Conservation (phyloP, 1,140 invertebrate genomes). For the Drosophila punjabiensis region DNA sequence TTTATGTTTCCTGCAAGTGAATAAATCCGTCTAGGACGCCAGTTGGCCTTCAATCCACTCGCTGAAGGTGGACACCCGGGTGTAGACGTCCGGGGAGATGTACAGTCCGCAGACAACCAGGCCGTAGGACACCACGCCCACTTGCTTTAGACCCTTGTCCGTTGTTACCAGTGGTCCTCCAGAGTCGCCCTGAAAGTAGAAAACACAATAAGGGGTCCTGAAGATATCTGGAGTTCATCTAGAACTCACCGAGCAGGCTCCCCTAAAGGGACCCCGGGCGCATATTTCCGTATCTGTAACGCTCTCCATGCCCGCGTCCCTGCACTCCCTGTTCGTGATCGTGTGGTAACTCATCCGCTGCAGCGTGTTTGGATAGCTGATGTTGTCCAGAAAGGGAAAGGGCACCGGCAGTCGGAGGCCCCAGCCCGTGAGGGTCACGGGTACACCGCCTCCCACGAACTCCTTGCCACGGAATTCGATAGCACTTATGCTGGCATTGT, state of each 20-base stretch:
- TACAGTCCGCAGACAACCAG: conserved; percentile 86
- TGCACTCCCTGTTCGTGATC: conserved; percentile 70
- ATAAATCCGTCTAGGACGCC: conserved; percentile 11
- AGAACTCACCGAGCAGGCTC: conserved; percentile 82
- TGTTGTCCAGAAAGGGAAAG: conserved; percentile 58
- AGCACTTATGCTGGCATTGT: conserved; percentile 53
- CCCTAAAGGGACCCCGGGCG: conserved; percentile 84
- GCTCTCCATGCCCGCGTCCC: conserved; percentile 59
- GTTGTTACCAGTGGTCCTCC: conserved; percentile 88
- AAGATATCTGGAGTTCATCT: neutral
- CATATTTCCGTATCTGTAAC: conserved; percentile 85
- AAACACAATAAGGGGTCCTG: neutral
- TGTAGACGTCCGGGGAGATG: conserved; percentile 87
- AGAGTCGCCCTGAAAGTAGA: conserved; percentile 88
- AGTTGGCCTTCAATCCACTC: conserved; percentile 84
- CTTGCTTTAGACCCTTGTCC: conserved; percentile 69
- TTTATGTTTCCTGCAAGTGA: conserved; percentile 26
- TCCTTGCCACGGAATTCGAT: conserved; percentile 48
- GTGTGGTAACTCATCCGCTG: conserved; percentile 75
- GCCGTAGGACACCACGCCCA: conserved; percentile 91
- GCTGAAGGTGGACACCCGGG: conserved; percentile 85
- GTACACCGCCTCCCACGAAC: conserved; percentile 54
- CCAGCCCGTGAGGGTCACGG: conserved; percentile 80
- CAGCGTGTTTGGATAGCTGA: conserved; percentile 68
- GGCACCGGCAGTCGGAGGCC: conserved; percentile 67